phyloP scores from a whole-genome alignment of 2,113 vertebrate genomes.

The Daubentonia madagascariensis region DNA sequence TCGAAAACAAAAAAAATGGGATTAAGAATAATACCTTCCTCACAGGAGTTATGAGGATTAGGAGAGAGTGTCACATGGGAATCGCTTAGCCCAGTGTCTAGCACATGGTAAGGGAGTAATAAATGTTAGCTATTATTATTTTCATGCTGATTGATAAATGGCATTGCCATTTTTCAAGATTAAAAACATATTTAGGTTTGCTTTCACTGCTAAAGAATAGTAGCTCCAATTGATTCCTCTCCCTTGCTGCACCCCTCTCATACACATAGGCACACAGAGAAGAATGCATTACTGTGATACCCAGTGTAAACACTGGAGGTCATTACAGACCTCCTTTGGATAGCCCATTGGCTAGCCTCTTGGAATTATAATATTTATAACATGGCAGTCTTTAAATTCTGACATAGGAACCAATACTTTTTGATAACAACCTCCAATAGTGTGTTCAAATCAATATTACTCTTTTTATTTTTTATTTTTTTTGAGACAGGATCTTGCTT shows the following conservation, averaged over 20 bases:
- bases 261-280: neutral
- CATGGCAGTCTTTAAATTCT: neutral
- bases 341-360: neutral
- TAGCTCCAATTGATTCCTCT: neutral
- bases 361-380: neutral
- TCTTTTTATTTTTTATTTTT: no score
- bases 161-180: neutral
- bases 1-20: neutral
- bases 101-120: neutral
- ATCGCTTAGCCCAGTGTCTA: neutral
- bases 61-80: neutral
- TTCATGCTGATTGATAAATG: neutral
- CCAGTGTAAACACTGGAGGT: neutral
- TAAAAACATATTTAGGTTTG: conserved; percentile 21
- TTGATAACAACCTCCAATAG: neutral
- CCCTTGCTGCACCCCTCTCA: no score
- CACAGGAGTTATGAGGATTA: neutral
- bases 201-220: neutral
- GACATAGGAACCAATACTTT: neutral
- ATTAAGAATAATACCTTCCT: neutral
- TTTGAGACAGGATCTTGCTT: no score
- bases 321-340: neutral
- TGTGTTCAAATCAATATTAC: neutral
- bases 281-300: neutral
- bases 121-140: neutral